phyloP scores from a whole-genome alignment of 2,797 vertebrate species.

The Tarsius wallacei region DNA sequence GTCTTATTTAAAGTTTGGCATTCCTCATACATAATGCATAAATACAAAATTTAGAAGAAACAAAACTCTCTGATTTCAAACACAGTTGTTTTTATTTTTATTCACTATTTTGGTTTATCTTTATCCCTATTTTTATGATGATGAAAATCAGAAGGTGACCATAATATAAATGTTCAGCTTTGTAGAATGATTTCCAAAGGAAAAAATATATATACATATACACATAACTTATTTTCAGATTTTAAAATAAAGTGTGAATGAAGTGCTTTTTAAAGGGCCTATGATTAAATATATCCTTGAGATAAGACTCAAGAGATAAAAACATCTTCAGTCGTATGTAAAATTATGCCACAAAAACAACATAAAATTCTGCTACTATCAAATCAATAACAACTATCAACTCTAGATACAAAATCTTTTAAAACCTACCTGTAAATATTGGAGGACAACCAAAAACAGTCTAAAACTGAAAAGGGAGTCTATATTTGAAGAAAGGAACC shows the following conservation, averaged over 20 bases:
- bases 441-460: neutral
- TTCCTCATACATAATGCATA: neutral
- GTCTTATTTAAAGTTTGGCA: neutral
- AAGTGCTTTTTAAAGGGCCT: neutral
- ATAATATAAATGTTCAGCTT: neutral
- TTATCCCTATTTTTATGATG: slow-evolving; percentile 24
- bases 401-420: neutral
- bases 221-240: neutral
- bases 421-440: neutral
- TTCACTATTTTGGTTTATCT: neutral
- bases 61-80: neutral
- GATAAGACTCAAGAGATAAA: slow-evolving; percentile 21
- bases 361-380: neutral
- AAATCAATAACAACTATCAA: neutral
- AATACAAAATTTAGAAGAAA: neutral
- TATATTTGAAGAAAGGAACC: neutral
- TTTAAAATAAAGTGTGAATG: neutral
- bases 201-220: neutral
- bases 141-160: slow-evolving; percentile 19
- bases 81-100: slow-evolving; percentile 2
- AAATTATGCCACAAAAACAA: slow-evolving; percentile 23
- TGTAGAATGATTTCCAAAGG: neutral
- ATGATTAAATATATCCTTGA: slow-evolving; percentile 14
- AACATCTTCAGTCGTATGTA: neutral
- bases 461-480: neutral